Evolutionary conservation across 92 coral and sea anemone genomes (phyloP).

Genomic region (Parazoanthus darwini): DNA sequence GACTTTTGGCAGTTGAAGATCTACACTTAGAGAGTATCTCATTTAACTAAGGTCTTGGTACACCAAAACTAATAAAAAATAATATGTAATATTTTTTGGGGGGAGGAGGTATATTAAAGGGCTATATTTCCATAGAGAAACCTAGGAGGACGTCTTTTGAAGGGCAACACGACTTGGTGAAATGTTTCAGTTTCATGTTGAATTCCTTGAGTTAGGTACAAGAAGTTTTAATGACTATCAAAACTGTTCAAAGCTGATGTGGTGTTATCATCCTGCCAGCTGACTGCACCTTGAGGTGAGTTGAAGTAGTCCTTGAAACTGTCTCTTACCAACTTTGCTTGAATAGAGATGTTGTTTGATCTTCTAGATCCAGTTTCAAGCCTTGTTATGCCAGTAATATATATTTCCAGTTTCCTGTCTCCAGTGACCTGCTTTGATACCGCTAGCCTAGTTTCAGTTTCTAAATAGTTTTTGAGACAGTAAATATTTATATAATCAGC

Average conservation of each 20-base stretch:
- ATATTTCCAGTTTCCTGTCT: slow-evolving; percentile 31
- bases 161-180: too few species aligned
- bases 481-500: slow-evolving; percentile 24
- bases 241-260: slow-evolving; percentile 41
- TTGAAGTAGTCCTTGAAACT: slow-evolving; percentile 43
- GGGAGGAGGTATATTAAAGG: too few species aligned
- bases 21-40: too few species aligned
- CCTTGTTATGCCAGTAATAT: slow-evolving; percentile 27
- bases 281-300: slow-evolving; percentile 46
- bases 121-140: too few species aligned
- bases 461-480: slow-evolving; percentile 46
- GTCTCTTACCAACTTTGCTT: slow-evolving; percentile 38
- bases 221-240: slow-evolving; percentile 41
- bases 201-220: not conserved
- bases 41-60: too few species aligned
- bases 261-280: slow-evolving; percentile 35
- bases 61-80: too few species aligned
- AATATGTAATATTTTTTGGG: too few species aligned
- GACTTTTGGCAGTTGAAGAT: slow-evolving; percentile 8
- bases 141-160: too few species aligned
- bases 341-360: slow-evolving; percentile 43
- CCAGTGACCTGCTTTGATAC: slow-evolving; percentile 42
- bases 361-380: slow-evolving; percentile 32
- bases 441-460: slow-evolving; percentile 35
- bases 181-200: too few species aligned